phyloP scores from a whole-genome alignment of 92 coral and sea anemone genomes.

The Porites divaricata region DNA sequence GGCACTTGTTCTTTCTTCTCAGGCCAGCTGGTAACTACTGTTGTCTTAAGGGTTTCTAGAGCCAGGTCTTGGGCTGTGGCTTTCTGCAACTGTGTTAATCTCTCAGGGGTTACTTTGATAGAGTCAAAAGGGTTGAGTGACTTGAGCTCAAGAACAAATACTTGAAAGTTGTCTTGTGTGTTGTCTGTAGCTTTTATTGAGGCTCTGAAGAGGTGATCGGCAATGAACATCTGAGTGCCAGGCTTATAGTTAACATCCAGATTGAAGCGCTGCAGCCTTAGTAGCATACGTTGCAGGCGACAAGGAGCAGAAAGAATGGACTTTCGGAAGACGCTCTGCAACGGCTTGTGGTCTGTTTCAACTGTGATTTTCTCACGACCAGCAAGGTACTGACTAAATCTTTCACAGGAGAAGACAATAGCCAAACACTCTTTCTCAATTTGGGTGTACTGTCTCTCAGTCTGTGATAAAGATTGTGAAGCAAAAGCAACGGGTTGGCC shows the following conservation, averaged over 20 bases:
- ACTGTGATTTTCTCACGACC: constrained; percentile 36
- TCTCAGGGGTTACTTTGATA: constrained; percentile 36
- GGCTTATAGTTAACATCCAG: constrained; percentile 42
- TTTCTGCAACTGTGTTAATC: constrained; percentile 43
- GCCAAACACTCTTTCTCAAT: constrained; percentile 43
- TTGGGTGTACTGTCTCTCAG: constrained; percentile 49
- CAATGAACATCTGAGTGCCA: constrained; percentile 38
- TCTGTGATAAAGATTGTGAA: constrained; percentile 30
- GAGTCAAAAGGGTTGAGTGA: constrained; percentile 28
- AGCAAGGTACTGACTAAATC: constrained; percentile 45
- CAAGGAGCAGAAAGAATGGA: constrained; percentile 30
- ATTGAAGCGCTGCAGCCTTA: constrained; percentile 27
- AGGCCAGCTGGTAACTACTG: constrained; percentile 50
- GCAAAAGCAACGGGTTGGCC: constrained; percentile 66
- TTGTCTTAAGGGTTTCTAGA: constrained; percentile 34
- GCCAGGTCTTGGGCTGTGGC: constrained; percentile 38
- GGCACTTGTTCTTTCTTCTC: constrained; percentile 54
- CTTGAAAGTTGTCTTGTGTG: constrained; percentile 36
- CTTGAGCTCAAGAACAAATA: constrained; percentile 47
- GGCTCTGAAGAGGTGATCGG: constrained; percentile 44
- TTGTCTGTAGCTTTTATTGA: constrained; percentile 18
- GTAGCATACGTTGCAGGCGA: constrained; percentile 47
- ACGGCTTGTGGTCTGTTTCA: constrained; percentile 51
- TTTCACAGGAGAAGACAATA: constrained; percentile 55
- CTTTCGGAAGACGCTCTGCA: constrained; percentile 47